phyloP scores from a whole-genome alignment of 2,888 invertebrate species.

The Copidosoma aretas region DNA sequence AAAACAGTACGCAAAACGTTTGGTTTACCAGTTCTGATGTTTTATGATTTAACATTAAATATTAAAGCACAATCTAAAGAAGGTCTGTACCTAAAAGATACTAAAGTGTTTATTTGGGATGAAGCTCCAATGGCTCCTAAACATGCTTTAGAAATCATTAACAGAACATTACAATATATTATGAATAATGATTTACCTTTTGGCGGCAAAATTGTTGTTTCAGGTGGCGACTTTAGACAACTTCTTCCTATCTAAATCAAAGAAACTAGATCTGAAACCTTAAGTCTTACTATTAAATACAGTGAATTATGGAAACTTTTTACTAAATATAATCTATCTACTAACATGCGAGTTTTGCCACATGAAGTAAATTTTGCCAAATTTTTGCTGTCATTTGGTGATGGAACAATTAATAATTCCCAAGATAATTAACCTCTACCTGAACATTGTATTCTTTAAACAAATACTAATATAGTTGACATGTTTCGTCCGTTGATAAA shows the following conservation, averaged over 20 bases:
- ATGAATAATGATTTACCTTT: constrained; percentile 43
- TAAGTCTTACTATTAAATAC: constrained; percentile 7
- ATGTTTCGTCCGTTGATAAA: constrained; percentile 34
- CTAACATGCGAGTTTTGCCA: constrained; percentile 30
- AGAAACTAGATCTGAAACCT: constrained; percentile 20
- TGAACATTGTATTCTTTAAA: constrained; percentile 25
- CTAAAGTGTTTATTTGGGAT: constrained; percentile 25
- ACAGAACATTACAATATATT: constrained; percentile 42
- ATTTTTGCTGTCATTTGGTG: constrained; percentile 35
- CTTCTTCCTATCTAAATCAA: constrained; percentile 9
- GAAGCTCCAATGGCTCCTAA: too few species aligned
- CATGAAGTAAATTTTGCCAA: constrained; percentile 32
- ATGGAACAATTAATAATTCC: constrained; percentile 29
- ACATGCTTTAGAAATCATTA: constrained; percentile 42
- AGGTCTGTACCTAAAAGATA: constrained; percentile 35
- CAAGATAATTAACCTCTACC: constrained; percentile 14
- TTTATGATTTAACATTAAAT: too few species aligned
- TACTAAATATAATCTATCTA: constrained; percentile 23
- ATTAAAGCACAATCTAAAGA: constrained; percentile 42
- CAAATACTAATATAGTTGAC: not conserved
- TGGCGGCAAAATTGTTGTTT: constrained; percentile 42
- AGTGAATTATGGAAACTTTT: constrained; percentile 18
- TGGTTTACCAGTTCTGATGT: constrained; percentile 42
- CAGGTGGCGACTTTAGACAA: constrained; percentile 13
- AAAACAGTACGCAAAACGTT: too few species aligned